Base-by-base conservation (phyloP, 1,140 invertebrate genomes). In the Cotesia chilonis region DNA sequence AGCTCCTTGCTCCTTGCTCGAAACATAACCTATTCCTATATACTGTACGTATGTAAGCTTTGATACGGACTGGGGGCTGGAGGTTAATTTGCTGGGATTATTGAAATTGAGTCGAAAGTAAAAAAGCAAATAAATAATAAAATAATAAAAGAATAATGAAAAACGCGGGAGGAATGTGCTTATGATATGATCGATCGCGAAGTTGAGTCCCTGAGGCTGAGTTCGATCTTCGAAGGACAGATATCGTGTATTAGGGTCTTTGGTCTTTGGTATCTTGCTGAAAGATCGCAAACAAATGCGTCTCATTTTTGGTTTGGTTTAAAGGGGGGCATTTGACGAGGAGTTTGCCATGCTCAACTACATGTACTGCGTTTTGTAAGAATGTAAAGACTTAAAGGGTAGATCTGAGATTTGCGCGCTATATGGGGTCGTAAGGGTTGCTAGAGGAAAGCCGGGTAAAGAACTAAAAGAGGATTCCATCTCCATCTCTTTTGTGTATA, bases 401-500 rank as follows among this genome's bases (percentile, higher is more conserved):
- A 68, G 64, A 9, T 68, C 68, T 72, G 64, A 68, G 64, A 9
- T 68, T 72, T 72, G 64, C 55, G 52, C 71, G n/a, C 71, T 2
- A 55, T 61, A 68, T 60, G 65, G 41, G 71, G 65, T 71, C 70
- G 28, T 60, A 17, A 54, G 64, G 65, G 71, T 68, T 68, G 28
- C 28, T 28, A 28, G 64, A 60, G 54, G 28, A 36, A 71, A 70
- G 60, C 60, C 60, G 66, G 17, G 4, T 41, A 3, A 55, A 68
- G 51, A 41, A 52, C 51, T 12, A 65, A n/a, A 37, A 51, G n/a
- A 20, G 63, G 14, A 65, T 17, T 37, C 4, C 6, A 10, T 10
- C 28, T 37, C 4, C 6, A 10, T 10, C 28, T 52, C 5, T 9
- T 12, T 47, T 35, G 20, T 59, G 10, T 71, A 70, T 83, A 82